These are phyloP conservation scores for Sarcophaga carnaria DNA, from an alignment of 2,888 invertebrate genomes.

Conservation along the genomic window DNA sequence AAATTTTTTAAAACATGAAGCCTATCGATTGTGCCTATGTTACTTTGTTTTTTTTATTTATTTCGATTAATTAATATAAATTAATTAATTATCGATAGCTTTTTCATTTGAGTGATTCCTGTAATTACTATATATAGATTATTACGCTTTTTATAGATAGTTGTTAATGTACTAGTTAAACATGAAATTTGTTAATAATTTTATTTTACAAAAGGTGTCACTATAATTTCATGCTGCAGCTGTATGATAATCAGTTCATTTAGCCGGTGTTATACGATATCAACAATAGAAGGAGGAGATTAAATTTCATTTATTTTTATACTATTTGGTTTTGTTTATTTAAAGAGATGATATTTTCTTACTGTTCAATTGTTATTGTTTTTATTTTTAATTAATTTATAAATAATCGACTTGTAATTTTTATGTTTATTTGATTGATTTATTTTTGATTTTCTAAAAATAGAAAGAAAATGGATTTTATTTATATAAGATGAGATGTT, in stretches of 20 bases:
- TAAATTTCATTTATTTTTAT: conserved; percentile 9
- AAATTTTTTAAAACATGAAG: too few relatives aligned
- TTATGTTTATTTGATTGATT: background rate
- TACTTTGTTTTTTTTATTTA: too few relatives aligned
- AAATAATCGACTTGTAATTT: background rate
- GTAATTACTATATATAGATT: too few relatives aligned
- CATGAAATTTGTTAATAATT: background rate
- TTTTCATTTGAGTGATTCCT: too few relatives aligned
- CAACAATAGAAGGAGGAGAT: background rate
- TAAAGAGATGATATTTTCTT: background rate
- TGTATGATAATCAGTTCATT: conserved; percentile 8
- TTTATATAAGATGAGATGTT: background rate
- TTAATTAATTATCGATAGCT: background rate
- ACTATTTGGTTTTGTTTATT: background rate
- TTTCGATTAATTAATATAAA: too few relatives aligned
- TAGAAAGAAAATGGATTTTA: background rate
- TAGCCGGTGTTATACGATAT: background rate
- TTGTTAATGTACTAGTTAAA: background rate
- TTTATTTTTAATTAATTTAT: background rate
- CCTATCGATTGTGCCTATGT: too few relatives aligned
- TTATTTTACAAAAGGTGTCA: background rate
- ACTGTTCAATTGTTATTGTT: too few relatives aligned
- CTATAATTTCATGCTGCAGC: conserved; percentile 11
- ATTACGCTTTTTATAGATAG: too few relatives aligned
- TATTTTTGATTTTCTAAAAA: background rate